A percentile compares a stretch with the other conserved stretches of the same genome.
Evolutionary conservation across 2,888 invertebrate species (phyloP).

Genomic region (Heliconius erato): DNA sequence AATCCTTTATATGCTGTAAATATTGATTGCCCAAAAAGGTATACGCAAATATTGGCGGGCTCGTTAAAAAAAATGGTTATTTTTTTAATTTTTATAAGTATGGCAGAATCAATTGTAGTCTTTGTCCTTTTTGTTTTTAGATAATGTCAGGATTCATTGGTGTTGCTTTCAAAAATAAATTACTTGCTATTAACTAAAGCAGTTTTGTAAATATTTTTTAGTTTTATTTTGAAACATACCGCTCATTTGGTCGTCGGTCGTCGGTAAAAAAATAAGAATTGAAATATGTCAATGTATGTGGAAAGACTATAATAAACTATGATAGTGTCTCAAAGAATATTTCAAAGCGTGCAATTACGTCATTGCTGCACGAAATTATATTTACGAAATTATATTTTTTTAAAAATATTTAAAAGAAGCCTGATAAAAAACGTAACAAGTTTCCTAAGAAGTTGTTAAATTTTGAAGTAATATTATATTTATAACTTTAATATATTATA

Average conservation of each 20-base stretch:
- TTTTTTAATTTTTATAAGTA: constrained; percentile 27
- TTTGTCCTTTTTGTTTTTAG: not conserved
- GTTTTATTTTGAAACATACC: no score
- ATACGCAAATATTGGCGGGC: constrained; percentile 25
- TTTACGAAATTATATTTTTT: no score
- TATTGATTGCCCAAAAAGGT: constrained; percentile 33
- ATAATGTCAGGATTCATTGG: constrained; percentile 2
- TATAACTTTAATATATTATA: no score
- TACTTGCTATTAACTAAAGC: no score
- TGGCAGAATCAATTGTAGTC: not conserved
- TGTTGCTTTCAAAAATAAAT: not conserved
- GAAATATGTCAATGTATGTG: not conserved
- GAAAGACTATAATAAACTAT: not conserved
- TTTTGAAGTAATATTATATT: no score
- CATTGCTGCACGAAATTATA: no score
- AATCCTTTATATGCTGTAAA: constrained; percentile 33
- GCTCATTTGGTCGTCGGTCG: no score
- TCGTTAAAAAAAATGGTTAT: constrained; percentile 25
- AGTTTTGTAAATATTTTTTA: no score
- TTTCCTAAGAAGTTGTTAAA: no score
- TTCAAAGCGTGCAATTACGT: not conserved
- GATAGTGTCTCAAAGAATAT: not conserved
- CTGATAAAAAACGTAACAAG: no score
- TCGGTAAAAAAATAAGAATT: no score
- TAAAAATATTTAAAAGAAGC: no score